Base-by-base conservation (phyloP, 2,797 vertebrate genomes). In the Ataeniobius toweri region DNA sequence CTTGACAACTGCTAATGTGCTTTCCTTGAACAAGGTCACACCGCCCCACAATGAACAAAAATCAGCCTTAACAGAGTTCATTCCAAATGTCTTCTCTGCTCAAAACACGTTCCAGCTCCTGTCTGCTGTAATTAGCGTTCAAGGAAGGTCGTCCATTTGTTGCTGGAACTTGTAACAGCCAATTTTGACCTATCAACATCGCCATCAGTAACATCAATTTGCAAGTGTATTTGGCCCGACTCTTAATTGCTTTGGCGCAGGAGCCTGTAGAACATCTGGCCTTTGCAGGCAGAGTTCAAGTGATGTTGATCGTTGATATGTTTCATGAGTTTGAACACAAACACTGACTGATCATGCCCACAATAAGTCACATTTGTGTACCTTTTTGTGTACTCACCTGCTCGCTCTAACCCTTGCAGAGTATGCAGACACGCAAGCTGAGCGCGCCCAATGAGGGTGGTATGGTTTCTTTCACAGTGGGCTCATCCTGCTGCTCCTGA, bases 121-220 rank as follows among this genome's bases (percentile, higher is more conserved):
- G 87, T 92, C 90, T 65, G 87, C 83, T 80, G 76, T 84, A 86
- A 93, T 94, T 88, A 89, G 86, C 86, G 87, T 87, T 91, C 24
- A 3, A 83, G 75, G 81, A 83, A 81, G 84, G 79, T 80, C 69
- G 72, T 85, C 80, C 71, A 74, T 92, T 93, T 90, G 89, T 85
- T 84, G 82, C 81, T 89, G 85, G 83, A 89, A 91, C 91, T 92
- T 92, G 89, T 90, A 93, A 86, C 91, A 88, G 87, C 88, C 86
- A 90, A 92, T 94, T 94, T 94, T 93, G 93, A 90, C 90, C 88
- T 84, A 94, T 94, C 90, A 89, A 79, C 87, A 72, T 89, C 36
- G 75, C 89, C 92, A 91, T 93, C 86, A 80, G 85, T 82, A 88
- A 91, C 90, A 91, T 80, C 90, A 87, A 91, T 89, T 86, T 84